Percentiles rank a stretch among this genome's conserved stretches.
Conservation (phyloP, 2,113 vertebrate species). For the Micromys minutus region DNA sequence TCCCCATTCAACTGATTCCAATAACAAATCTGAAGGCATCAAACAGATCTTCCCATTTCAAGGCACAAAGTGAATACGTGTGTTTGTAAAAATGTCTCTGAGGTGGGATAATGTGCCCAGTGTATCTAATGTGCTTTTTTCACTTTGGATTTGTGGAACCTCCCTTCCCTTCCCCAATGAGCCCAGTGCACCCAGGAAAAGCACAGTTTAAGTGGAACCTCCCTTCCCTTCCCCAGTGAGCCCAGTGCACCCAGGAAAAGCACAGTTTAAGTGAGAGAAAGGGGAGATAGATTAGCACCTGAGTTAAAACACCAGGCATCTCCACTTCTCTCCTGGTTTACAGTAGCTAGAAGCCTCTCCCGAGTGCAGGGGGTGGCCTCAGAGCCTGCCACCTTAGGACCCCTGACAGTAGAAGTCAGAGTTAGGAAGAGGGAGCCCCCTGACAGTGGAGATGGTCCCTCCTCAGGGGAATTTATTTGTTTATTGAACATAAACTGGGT, state of each 20-base stretch:
- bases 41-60: background rate
- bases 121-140: background rate
- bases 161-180: fast-evolving
- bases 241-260: background rate
- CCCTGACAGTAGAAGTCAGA: background rate
- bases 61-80: background rate
- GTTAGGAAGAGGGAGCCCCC: background rate
- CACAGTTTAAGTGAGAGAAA: background rate
- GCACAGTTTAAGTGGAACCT: too few species aligned
- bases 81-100: background rate
- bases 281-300: background rate
- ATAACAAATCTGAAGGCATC: slow-evolving; percentile 25
- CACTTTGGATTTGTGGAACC: too few species aligned
- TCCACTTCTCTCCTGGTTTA: background rate
- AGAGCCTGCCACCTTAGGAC: too few species aligned
- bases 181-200: background rate
- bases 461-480: background rate
- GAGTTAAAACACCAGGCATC: background rate
- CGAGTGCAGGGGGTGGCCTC: background rate
- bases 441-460: background rate
- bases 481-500: background rate
- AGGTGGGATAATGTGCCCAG: background rate
- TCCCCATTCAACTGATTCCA: background rate
- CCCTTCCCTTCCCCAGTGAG: fast-evolving
- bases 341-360: background rate